Percentiles rank a stretch among this genome's conserved stretches.
These are phyloP conservation scores for Neodiprion virginianus DNA, from an alignment of 1,140 invertebrate species.

Conservation along the genomic window DNA sequence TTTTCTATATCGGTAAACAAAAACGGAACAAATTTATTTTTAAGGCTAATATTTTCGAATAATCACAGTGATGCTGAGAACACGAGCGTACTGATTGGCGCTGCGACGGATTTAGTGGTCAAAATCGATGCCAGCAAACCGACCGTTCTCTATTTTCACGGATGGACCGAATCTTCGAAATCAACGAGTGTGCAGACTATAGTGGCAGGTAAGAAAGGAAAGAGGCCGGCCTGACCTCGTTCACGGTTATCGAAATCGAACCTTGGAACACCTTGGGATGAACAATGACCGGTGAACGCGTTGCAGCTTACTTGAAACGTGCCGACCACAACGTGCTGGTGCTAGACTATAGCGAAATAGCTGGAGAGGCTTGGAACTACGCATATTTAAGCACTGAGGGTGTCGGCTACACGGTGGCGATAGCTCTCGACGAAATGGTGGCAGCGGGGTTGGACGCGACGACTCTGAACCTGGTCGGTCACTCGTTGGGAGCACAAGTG, in stretches of 20 bases:
- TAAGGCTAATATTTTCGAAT: too few relatives aligned
- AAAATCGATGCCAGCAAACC: constrained; percentile 29
- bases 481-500: constrained; percentile 79
- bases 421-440: constrained; percentile 31
- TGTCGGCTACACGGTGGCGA: constrained; percentile 40
- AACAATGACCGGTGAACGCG: neutral
- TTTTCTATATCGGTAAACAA: too few relatives aligned
- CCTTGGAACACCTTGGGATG: too few relatives aligned
- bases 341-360: constrained; percentile 69
- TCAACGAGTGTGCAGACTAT: constrained; percentile 41
- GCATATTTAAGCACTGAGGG: constrained; percentile 56
- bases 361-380: constrained; percentile 57
- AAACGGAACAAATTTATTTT: too few relatives aligned
- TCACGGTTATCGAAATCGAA: too few relatives aligned
- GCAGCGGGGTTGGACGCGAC: constrained; percentile 35
- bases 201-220: constrained; percentile 38
- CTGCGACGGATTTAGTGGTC: neutral
- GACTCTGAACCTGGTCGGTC: constrained; percentile 74
- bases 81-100: constrained; percentile 18
- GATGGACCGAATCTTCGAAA: constrained; percentile 43
- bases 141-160: constrained; percentile 55
- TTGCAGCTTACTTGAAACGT: constrained; percentile 49
- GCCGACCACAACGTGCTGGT: constrained; percentile 54
- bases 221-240: too few relatives aligned
- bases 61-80: constrained; percentile 10